Base-by-base conservation (phyloP, 2,888 invertebrate species). In the Prionchulus punctatus region DNA sequence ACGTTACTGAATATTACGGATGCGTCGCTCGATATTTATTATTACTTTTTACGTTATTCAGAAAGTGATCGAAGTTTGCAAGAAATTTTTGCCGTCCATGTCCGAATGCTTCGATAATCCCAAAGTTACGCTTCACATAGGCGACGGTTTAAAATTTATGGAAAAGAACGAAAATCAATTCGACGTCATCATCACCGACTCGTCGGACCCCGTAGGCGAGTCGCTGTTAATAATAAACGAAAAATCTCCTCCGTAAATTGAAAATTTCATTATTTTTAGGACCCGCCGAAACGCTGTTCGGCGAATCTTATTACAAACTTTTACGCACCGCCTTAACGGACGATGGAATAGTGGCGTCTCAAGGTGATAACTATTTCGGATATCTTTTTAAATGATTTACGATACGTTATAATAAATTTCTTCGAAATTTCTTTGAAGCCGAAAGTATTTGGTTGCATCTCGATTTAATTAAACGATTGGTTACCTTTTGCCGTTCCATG, bases 181-280 rank as follows among this genome's bases (percentile, higher is more conserved):
- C 72, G 98, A 98, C 75, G 87, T 98, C 47, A 91, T 98, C 62
- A 92, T 98, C 56, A 98, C 96, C 0, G 98, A 98, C 72, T 92
- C 92, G 61, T 91, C 92, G 43, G 98, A 98, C 76, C 96, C 96
- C 0, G 79, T 94, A 30, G 96, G 94, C 78, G 67, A 70, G 62
- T 60, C 23, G 15, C 15, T 12, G 47, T 45, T 21, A 7, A n/a
- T n/a, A n/a, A n/a, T n/a, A n/a, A n/a, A n/a, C n/a, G n/a, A n/a
- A n/a, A 23, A 45, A 12, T 45, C 23, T 45, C 23, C 47, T 21
- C n/a, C 7, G 15, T 45, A 30, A 26, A 49, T 49, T 45, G 18
- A 7, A n/a, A 23, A n/a, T 23, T 45, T 45, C 4, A 12, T 45
- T 45, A 7, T 45, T 45, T 63, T 7, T 60, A 81, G 82, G 82